Conservation (phyloP, 2,797 vertebrate species). For the Sternotherus odoratus region DNA sequence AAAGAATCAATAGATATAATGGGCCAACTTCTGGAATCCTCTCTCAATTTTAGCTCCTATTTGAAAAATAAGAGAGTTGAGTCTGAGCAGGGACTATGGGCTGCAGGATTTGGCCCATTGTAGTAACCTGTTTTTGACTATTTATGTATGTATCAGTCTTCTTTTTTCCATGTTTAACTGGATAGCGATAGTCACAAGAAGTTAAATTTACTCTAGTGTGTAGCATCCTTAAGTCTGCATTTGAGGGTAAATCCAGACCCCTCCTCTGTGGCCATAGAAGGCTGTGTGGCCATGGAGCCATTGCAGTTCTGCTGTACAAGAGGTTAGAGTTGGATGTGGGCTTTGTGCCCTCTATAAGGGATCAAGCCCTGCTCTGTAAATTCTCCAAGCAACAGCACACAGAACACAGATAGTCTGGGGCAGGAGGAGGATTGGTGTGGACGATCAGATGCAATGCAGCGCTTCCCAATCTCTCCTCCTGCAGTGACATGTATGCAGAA, state of each 20-base stretch:
- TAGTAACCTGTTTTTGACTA: background rate
- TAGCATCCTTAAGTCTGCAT: conserved; percentile 49
- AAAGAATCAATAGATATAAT: background rate
- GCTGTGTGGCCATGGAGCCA: conserved; percentile 19
- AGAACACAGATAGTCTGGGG: background rate
- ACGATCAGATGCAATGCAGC: background rate
- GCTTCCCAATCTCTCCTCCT: background rate
- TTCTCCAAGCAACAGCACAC: background rate
- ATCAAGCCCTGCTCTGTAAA: background rate
- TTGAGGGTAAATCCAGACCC: conserved; percentile 38
- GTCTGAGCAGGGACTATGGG: conserved; percentile 5
- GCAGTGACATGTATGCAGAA: background rate
- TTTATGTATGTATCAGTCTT: background rate
- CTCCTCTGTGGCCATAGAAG: background rate
- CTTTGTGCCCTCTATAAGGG: background rate
- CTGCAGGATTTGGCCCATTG: background rate
- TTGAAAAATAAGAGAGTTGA: background rate
- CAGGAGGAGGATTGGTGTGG: background rate
- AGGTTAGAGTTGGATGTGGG: background rate
- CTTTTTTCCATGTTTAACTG: conserved; percentile 58
- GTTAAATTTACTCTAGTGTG: conserved; percentile 55
- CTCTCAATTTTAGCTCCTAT: background rate
- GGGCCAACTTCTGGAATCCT: background rate
- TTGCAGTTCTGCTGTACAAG: background rate
- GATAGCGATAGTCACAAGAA: conserved; percentile 49